These are phyloP conservation scores for Sandelia bainsii DNA, from an alignment of 2,797 vertebrate genomes.

Conservation along the genomic window DNA sequence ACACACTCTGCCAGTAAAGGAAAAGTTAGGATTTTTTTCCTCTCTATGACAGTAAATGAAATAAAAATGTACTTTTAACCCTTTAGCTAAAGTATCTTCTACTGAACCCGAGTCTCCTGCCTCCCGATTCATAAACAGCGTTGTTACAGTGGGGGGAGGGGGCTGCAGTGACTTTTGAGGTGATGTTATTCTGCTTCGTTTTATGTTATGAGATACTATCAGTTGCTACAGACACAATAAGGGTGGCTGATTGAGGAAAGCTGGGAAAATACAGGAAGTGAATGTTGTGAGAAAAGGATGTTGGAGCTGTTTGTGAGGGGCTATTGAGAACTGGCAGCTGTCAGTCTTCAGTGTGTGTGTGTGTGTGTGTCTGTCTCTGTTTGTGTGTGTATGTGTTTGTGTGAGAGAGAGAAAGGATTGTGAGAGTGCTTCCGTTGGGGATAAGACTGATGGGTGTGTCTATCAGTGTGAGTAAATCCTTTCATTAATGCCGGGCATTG, in stretches of 20 bases:
- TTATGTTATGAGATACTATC: constrained; percentile 69
- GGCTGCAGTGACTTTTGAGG: constrained; percentile 18
- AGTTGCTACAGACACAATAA: constrained; percentile 66
- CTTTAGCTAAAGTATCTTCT: neutral
- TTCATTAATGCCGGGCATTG: constrained; percentile 6
- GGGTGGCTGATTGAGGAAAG: constrained; percentile 46
- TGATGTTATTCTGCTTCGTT: constrained; percentile 47
- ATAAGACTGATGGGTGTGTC: neutral
- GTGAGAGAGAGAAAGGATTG: no score
- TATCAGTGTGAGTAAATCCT: neutral
- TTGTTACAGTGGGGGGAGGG: neutral
- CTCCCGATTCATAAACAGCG: neutral
- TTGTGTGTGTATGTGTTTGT: no score
- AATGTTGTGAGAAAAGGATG: constrained; percentile 48
- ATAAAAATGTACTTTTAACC: neutral
- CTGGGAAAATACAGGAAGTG: constrained; percentile 65
- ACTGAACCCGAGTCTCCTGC: constrained; percentile 23
- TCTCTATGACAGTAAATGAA: constrained; percentile 2
- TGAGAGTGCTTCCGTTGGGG: neutral
- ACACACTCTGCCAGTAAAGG: neutral
- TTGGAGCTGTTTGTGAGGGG: constrained; percentile 40
- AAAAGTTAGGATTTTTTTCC: neutral
- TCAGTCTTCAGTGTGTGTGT: constrained; percentile 12
- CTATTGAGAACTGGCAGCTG: constrained; percentile 47
- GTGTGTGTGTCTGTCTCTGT: no score